Percentiles rank a stretch among this genome's conserved stretches.
These are phyloP conservation scores for Proteles cristata DNA, from an alignment of 2,113 vertebrate genomes.

Conservation along the genomic window DNA sequence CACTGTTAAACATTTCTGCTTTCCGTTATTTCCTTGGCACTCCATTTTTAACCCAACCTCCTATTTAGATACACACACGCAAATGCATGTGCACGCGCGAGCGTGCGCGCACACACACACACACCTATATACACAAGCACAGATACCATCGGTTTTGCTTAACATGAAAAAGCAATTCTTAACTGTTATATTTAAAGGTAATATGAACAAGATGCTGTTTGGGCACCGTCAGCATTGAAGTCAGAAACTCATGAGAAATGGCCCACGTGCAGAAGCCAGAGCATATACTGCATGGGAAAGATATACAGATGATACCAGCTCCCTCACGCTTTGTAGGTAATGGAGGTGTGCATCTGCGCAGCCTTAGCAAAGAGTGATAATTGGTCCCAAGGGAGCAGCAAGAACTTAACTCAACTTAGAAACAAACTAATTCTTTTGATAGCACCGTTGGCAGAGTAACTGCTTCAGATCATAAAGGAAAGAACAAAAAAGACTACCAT, in stretches of 20 bases:
- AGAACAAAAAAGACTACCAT: not conserved
- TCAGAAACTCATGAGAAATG: not conserved
- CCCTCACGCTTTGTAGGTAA: not conserved
- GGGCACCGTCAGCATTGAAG: not conserved
- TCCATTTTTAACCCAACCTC: not conserved
- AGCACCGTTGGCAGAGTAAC: not conserved
- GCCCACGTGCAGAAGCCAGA: not conserved
- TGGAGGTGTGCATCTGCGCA: not conserved
- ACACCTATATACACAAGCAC: too few species aligned
- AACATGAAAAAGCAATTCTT: not conserved
- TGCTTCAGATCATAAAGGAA: not conserved
- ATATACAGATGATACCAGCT: not conserved
- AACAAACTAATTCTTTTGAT: not conserved
- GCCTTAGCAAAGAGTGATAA: not conserved
- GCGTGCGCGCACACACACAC: not conserved
- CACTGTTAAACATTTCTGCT: not conserved
- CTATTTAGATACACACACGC: not conserved
- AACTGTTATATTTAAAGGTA: not conserved
- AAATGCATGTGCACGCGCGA: not conserved
- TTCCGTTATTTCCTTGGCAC: not conserved
- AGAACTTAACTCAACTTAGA: not conserved
- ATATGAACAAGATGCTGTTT: not conserved
- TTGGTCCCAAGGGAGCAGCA: not conserved
- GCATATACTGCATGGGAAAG: not conserved
- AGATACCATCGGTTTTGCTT: not conserved